These are phyloP conservation scores for Brachynemurus nebulosus DNA, from an alignment of 2,888 invertebrate species.

Conservation along the genomic window DNA sequence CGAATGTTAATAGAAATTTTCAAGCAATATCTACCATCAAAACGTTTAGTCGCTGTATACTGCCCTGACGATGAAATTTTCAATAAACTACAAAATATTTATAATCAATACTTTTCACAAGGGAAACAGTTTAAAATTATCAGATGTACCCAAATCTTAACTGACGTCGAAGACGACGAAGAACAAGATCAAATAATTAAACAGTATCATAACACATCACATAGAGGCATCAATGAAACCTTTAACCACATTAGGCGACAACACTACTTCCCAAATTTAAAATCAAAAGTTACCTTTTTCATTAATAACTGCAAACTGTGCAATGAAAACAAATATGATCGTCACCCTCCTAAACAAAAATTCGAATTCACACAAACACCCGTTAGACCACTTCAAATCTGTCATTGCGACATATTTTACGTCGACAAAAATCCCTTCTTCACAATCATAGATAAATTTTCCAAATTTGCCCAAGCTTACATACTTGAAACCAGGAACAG, in stretches of 20 bases:
- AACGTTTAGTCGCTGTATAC: no score
- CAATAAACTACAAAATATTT: not conserved
- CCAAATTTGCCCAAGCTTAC: constrained; percentile 17
- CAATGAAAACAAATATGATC: constrained; percentile 10
- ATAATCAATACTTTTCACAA: not conserved
- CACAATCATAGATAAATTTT: constrained; percentile 17
- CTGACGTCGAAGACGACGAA: constrained; percentile 9
- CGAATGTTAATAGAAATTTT: no score
- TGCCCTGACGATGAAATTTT: not conserved
- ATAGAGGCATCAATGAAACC: constrained; percentile 16
- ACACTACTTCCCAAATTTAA: constrained; percentile 14
- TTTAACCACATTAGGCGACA: constrained; percentile 9
- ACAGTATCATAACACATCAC: constrained; percentile 14
- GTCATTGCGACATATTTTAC: constrained; percentile 8
- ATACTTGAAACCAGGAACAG: not conserved
- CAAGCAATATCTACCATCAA: no score
- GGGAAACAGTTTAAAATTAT: not conserved
- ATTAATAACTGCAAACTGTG: constrained; percentile 12
- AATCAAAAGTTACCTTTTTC: constrained; percentile 5
- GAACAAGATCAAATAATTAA: constrained; percentile 10
- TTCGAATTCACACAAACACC: constrained; percentile 6
- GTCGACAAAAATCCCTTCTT: constrained; percentile 14
- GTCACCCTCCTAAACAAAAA: constrained; percentile 8
- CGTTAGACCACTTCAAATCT: constrained; percentile 8
- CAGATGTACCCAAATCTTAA: not conserved